Evolutionary conservation across 2,888 invertebrate genomes (phyloP), one percentile per base, ranked within the genome.

Genomic region (Pimpla rufipes): DNA sequence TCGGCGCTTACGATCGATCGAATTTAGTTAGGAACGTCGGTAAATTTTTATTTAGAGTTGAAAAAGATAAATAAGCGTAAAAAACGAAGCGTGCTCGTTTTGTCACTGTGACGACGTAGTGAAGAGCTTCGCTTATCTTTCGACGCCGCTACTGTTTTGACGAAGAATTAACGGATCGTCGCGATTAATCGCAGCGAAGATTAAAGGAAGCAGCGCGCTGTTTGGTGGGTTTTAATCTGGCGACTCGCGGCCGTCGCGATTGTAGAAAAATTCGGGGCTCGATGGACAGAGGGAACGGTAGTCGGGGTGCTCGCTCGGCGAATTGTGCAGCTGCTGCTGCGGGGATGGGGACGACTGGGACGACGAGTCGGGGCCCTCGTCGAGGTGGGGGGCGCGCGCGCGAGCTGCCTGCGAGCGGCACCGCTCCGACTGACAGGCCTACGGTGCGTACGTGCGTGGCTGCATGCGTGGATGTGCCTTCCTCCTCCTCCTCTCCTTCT

Each of bases 391-490:
- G 5, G 29, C 2, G 29, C 2, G 29, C 29, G 29, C 2, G 29
- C 29, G 83, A 80, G 77, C 73, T 40, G 45, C 35, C 42, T 35
- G 52, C 29, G 66, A 18, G 66, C n/a, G n/a, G 76, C 55, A 57
- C 10, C 52, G 64, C 45, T n/a, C 37, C 52, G 45, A 55, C 73
- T 50, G 45, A 50, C 47, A 55, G 55, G 37, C 55, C 70, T 21
- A 66, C 76, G 37, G 35, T 52, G 76, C 71, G 71, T 78, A 82
- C 81, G 81, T 82, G 78, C 50, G 77, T 68, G 73, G 7, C 87
- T 88, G 82, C 88, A 87, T 88, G 88, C 86, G 29, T 29, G 29
- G 29, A 86, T 86, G 45, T 77, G 68, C 37, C 62, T 80, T 64
- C 68, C 78, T 57, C 62, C 66, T 81, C 52, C 64, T 50, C 79